These are phyloP conservation scores for Echinarachnius parma DNA, from an alignment of 53 echinoderm and acorn worm species.

Conservation along the genomic window DNA sequence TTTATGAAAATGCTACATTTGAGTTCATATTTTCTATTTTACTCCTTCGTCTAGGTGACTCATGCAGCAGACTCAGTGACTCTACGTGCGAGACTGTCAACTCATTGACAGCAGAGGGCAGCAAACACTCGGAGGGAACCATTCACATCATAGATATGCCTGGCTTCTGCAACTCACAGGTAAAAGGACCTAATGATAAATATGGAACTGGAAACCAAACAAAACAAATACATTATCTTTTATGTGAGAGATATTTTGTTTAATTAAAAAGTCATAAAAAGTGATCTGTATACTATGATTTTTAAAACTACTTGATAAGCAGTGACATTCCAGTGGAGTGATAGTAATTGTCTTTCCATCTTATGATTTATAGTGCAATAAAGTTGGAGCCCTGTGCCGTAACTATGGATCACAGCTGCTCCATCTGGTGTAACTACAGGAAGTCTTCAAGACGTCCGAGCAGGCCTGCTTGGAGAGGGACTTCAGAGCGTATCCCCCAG, in stretches of 20 bases:
- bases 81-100: slow-evolving; percentile 12
- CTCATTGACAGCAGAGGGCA: slow-evolving; percentile 16
- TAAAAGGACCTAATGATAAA: no score
- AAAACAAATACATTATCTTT: no score
- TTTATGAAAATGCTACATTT: no score
- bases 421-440: slow-evolving; percentile 80
- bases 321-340: no score
- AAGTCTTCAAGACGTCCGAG: slow-evolving; percentile 60
- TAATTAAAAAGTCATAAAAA: no score
- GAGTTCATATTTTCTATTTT: not conserved
- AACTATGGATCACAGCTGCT: slow-evolving; percentile 76
- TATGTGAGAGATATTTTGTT: no score
- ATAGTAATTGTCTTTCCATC: no score
- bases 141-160: slow-evolving; percentile 80
- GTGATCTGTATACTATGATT: no score
- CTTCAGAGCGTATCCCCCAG: slow-evolving; percentile 57
- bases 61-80: slow-evolving; percentile 40
- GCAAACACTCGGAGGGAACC: slow-evolving; percentile 21
- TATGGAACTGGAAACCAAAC: no score
- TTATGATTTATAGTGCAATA: no score
- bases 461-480: slow-evolving; percentile 53
- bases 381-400: slow-evolving; percentile 74
- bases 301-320: no score
- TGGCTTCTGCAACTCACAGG: slow-evolving; percentile 75
- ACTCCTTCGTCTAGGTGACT: slow-evolving; percentile 12